Evolutionary conservation across 2,888 invertebrate species (phyloP), one percentile per base, ranked within the genome.

Genomic region (Mythimna ferrago): DNA sequence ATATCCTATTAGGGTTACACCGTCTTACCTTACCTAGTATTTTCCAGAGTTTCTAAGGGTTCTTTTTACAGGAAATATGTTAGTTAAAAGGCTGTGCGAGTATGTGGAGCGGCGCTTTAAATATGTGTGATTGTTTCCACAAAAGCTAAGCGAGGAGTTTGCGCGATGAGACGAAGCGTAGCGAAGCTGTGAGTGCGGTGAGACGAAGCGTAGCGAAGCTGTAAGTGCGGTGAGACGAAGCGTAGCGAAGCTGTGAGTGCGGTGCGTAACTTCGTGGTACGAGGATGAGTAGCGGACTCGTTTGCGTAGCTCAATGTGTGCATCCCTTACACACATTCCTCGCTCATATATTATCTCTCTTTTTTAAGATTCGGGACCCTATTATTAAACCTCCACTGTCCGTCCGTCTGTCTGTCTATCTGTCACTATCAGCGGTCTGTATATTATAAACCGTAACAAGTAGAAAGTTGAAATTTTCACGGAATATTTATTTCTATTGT

Each of bases 1-100:
- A 80, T 53, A 80, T 83, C 75, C 26, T 66, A 67, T 81, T 81
- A 81, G n/a, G 54, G 64, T 51, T 67, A 51, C 60, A 57, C 32
- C 64, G 51, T 72, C 68, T 63, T 64, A 32, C 32, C 41, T 63
- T 35, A 65, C 57, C 48, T 53, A 53, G 16, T 48, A 48, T 54
- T 68, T 21, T 32, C 35, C 26, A 9, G 38, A 62, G 57, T 62
- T 53, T 64, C n/a, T 61, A 61, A 61, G 61, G 21, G 21, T 61
- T 1, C 21, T 41, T 61, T 61, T 41, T 3, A 41, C 41, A 2
- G 14, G 7, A 21, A 21, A 14, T 41, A 7, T 41, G 7, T 14
- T 6, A 41, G 41, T 2, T 41, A 61, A 7, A 21, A 21, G 14
- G 21, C 61, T 1, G n/a, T n/a, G 21, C 21, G n/a, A 41, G 41